Base-by-base conservation (phyloP, 1,140 invertebrate species). In the Megalonaias nervosa region DNA sequence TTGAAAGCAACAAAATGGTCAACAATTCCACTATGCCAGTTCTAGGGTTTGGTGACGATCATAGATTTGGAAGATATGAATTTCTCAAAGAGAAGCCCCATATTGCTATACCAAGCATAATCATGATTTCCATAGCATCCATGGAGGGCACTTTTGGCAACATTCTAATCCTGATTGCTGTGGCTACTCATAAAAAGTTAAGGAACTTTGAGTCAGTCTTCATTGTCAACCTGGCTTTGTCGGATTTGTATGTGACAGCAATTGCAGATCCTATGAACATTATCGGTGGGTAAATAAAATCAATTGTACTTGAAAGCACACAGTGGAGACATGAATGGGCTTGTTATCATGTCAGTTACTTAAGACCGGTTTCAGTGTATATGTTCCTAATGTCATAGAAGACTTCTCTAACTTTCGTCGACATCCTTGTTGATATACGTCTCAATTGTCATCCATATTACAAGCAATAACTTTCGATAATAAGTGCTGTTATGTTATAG, bases 241-340 rank as follows among this genome's bases (percentile, higher is more conserved):
- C 74, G 19, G 79, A 81, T 57, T 55, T 83, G n/a, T 81, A 75
- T 58, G 82, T 81, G 9, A 81, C 79, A 13, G 16, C 71, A n/a
- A 17, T 81, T 2, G 79, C 77, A 6, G 77, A 80, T 57, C 75
- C 74, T 4, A 81, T 81, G 38, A 83, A 75, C 55, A 70, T 81
- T 65, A 26, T 79, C 55, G 79, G 78, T 81, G 68, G 74, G 79
- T 68, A 67, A 19, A 17, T 65, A 23, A 15, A 23, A 65, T 61
- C 60, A 38, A 38, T 38, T 38, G 5, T 31, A 31, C 31, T 31
- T n/a, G 5, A 31, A 5, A 31, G 31, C 31, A 31, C 1, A 31
- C 31, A 31, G 2, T 31, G 31, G 31, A 31, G 31, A 2, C 5
- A 31, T 31, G 5, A 31, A 31, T 31, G 31, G 31, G 31, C 5